These are phyloP conservation scores for Xenopus laevis DNA, from an alignment of 2,113 vertebrate genomes.

Conservation along the genomic window DNA sequence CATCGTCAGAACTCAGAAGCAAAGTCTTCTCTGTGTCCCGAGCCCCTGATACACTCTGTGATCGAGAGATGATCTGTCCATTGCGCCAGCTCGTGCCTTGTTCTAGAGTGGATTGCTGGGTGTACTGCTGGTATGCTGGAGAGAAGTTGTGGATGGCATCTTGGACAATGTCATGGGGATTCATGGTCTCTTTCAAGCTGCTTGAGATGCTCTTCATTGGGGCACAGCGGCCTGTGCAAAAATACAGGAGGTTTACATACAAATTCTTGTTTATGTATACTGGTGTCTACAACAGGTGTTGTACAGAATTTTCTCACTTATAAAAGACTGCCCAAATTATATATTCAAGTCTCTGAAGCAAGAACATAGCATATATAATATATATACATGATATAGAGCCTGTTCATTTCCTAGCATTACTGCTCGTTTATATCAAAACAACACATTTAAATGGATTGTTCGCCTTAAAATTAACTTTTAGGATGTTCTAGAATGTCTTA, in stretches of 20 bases:
- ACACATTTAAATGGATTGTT: too few relatives aligned
- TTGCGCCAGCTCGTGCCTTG: slow-evolving; percentile 65
- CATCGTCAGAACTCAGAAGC: slow-evolving; percentile 89
- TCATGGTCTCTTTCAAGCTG: slow-evolving; percentile 96
- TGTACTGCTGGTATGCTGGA: slow-evolving; percentile 95
- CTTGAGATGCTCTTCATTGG: slow-evolving; percentile 98
- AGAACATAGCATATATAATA: too few relatives aligned
- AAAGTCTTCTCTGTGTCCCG: slow-evolving; percentile 89
- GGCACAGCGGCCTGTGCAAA: slow-evolving; percentile 78
- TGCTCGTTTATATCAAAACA: too few relatives aligned
- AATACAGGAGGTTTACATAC: background rate
- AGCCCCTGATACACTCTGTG: slow-evolving; percentile 77
- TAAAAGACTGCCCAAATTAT: too few relatives aligned
- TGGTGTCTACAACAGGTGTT: background rate
- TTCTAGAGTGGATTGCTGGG: slow-evolving; percentile 89
- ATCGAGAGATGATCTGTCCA: slow-evolving; percentile 70
- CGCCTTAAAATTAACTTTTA: too few relatives aligned
- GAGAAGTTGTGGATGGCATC: slow-evolving; percentile 97
- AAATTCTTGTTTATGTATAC: background rate
- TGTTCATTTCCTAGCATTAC: too few relatives aligned
- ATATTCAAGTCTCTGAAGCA: too few relatives aligned
- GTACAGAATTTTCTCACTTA: too few relatives aligned
- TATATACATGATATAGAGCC: too few relatives aligned
- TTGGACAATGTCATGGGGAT: slow-evolving; percentile 89
- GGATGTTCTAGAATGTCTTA: too few relatives aligned